These are phyloP conservation scores for Epizoanthus stellaris DNA, from an alignment of 92 coral and sea anemone species.

Conservation along the genomic window DNA sequence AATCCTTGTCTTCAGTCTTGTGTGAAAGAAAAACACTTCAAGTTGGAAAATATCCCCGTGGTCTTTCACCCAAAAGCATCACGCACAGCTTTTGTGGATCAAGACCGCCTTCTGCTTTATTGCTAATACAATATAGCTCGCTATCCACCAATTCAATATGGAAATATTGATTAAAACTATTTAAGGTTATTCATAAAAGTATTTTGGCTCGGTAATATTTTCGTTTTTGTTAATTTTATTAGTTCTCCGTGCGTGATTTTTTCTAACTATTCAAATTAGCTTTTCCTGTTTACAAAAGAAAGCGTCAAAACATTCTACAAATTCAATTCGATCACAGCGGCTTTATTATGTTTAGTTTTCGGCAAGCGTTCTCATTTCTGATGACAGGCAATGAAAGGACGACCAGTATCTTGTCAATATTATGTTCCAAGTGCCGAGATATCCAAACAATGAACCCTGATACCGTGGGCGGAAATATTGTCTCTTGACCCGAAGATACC, in stretches of 20 bases:
- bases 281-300: constrained; percentile 31
- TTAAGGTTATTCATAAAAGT: background rate
- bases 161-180: background rate
- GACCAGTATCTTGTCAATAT: background rate
- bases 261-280: constrained; percentile 31
- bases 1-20: constrained; percentile 14
- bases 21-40: background rate
- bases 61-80: background rate
- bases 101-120: background rate
- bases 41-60: constrained; percentile 30
- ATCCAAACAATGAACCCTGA: constrained; percentile 14
- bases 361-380: constrained; percentile 30
- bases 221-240: background rate
- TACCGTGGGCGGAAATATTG: constrained; percentile 30
- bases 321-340: constrained; percentile 35
- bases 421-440: constrained; percentile 17
- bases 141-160: background rate
- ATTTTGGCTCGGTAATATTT: background rate
- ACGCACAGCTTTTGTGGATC: background rate
- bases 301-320: constrained; percentile 44
- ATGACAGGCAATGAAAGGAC: constrained; percentile 12
- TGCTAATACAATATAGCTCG: background rate
- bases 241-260: constrained; percentile 18
- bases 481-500: background rate
- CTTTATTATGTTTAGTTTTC: constrained; percentile 38